A percentile compares a stretch with the other conserved stretches of the same genome.
Evolutionary conservation across 1,140 invertebrate species (phyloP).

Genomic region (Tribolium madens): DNA sequence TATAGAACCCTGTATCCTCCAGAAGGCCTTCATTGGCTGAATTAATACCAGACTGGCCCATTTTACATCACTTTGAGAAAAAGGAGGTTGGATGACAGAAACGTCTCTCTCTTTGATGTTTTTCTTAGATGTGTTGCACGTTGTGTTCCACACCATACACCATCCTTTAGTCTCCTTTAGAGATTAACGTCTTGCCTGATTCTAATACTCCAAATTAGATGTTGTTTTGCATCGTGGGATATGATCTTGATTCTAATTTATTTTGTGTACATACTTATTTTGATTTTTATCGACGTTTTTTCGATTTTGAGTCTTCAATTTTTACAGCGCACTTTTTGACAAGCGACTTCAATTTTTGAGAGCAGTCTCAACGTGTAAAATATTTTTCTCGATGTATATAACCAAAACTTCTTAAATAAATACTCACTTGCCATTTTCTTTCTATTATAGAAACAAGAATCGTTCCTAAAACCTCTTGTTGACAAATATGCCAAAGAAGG

Average conservation of each 20-base stretch:
- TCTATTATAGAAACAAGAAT: constrained; percentile 90
- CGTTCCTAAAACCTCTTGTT: constrained; percentile 93
- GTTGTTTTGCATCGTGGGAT: constrained; percentile 56
- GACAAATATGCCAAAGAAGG: constrained; percentile 96
- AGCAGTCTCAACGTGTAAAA: constrained; percentile 50
- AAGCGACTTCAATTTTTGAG: constrained; percentile 49
- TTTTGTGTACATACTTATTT: constrained; percentile 53
- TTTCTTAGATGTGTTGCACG: constrained; percentile 50
- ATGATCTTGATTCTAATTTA: constrained; percentile 26
- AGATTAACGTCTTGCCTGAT: constrained; percentile 32
- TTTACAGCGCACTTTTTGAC: constrained; percentile 49
- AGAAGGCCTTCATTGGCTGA: constrained; percentile 92
- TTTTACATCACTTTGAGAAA: constrained; percentile 86
- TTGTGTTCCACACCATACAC: constrained; percentile 43
- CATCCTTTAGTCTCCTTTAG: constrained; percentile 26
- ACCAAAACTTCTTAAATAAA: not conserved
- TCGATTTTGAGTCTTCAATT: constrained; percentile 49
- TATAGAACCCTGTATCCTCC: constrained; percentile 74
- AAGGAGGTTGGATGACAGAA: constrained; percentile 76
- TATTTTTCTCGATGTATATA: constrained; percentile 45
- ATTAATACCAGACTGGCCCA: constrained; percentile 96
- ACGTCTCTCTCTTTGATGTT: constrained; percentile 52
- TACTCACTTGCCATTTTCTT: constrained; percentile 24
- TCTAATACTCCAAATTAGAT: constrained; percentile 52
- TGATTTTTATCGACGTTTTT: constrained; percentile 47